A percentile compares a stretch with the other conserved stretches of the same genome.
Conservation (phyloP, 2,888 invertebrate species). For the Brachynemurus nebulosus region DNA sequence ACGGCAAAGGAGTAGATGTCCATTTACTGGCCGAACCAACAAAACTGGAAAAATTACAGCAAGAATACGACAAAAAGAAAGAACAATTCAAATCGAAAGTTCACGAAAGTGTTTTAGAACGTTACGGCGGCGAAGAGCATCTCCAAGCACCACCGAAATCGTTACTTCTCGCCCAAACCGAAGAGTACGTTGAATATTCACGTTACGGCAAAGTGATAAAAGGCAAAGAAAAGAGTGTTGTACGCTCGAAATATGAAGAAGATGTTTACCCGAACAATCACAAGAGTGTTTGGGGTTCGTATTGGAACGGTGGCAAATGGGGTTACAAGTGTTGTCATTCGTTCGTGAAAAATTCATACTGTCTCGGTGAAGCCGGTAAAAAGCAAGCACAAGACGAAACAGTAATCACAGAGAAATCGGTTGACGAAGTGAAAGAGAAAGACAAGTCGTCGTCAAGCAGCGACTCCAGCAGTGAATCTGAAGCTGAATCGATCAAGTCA, state of each 20-base stretch:
- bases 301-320: conserved; percentile 87
- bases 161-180: conserved; percentile 86
- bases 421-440: conserved; percentile 18
- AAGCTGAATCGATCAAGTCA: conserved; percentile 6
- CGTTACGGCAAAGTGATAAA: conserved; percentile 75
- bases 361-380: conserved; percentile 62
- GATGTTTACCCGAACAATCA: conserved; percentile 89
- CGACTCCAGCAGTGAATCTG: conserved; percentile 14
- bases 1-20: conserved; percentile 83
- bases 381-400: conserved; percentile 15
- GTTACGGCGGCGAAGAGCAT: conserved; percentile 93
- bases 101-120: conserved; percentile 71
- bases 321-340: conserved; percentile 95
- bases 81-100: conserved; percentile 79
- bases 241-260: conserved; percentile 85
- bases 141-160: conserved; percentile 75
- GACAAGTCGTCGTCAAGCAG: conserved; percentile 17
- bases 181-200: conserved; percentile 91
- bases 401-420: conserved; percentile 7
- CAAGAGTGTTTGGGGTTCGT: conserved; percentile 91
- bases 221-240: conserved; percentile 77
- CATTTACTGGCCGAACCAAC: conserved; percentile 96
- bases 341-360: conserved; percentile 78
- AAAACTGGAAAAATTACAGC: conserved; percentile 80
- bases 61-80: conserved; percentile 81